phyloP scores from a whole-genome alignment of 1,140 invertebrate genomes.

The Drosophila hydei region DNA sequence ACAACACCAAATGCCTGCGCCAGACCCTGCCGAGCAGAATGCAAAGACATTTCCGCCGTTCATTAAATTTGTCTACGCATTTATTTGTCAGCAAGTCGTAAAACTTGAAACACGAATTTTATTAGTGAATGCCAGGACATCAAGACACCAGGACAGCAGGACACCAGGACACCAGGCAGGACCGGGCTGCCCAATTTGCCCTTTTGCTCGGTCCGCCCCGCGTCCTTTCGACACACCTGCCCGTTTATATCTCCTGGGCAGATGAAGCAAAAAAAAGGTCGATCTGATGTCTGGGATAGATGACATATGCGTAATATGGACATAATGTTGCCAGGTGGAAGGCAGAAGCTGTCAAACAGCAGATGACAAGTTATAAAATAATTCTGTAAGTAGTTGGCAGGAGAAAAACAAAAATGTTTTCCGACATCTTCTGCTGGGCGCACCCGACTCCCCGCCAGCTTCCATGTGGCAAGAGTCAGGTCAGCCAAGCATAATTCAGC shows the following conservation, averaged over 20 bases:
- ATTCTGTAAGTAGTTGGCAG: slow-evolving; percentile 18
- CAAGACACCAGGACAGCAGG: neutral
- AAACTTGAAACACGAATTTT: slow-evolving; percentile 66
- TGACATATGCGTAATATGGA: slow-evolving; percentile 37
- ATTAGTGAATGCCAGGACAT: slow-evolving; percentile 35
- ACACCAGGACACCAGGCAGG: neutral
- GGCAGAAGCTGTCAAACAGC: slow-evolving; percentile 12
- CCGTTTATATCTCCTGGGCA: neutral
- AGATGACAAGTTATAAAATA: slow-evolving; percentile 40
- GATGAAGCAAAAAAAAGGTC: slow-evolving; percentile 35
- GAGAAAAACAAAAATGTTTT: neutral
- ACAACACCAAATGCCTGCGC: slow-evolving; percentile 8
- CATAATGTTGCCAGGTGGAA: slow-evolving; percentile 24
- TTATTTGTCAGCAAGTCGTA: slow-evolving; percentile 81
- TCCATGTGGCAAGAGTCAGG: neutral
- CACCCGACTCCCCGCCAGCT: neutral
- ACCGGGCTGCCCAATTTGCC: neutral
- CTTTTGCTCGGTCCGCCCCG: neutral
- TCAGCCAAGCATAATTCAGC: neutral
- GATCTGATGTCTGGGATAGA: slow-evolving; percentile 32
- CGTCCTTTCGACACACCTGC: slow-evolving; percentile 19
- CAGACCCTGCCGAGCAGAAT: slow-evolving; percentile 50
- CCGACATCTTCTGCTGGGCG: slow-evolving; percentile 12
- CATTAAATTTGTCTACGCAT: slow-evolving; percentile 80
- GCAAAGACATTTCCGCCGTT: slow-evolving; percentile 75